Percentiles rank a stretch among this genome's conserved stretches.
Evolutionary conservation across 2,888 invertebrate genomes (phyloP).

Genomic region (Ctena decussata): DNA sequence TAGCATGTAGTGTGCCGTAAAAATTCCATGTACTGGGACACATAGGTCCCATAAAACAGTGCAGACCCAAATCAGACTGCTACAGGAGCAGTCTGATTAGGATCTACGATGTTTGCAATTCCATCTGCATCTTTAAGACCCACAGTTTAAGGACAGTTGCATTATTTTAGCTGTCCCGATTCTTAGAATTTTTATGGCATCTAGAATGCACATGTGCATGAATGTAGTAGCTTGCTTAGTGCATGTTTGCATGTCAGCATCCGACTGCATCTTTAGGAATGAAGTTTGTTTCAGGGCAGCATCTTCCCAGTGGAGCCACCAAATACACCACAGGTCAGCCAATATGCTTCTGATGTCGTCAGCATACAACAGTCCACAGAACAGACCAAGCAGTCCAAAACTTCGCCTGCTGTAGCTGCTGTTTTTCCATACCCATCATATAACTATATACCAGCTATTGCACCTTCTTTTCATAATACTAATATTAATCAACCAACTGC

Average conservation of each 20-base stretch:
- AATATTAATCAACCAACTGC: background rate
- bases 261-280: slow-evolving; percentile 66
- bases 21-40: no score
- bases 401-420: slow-evolving; percentile 35
- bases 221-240: no score
- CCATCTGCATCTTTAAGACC: no score
- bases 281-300: slow-evolving; percentile 81
- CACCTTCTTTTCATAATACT: background rate
- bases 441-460: background rate
- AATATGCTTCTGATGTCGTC: slow-evolving; percentile 57
- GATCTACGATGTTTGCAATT: no score
- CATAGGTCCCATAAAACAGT: no score
- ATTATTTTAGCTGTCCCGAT: no score
- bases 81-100: no score
- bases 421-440: slow-evolving; percentile 22
- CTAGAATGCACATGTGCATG: no score
- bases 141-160: no score
- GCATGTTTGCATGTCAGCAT: slow-evolving; percentile 5
- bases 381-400: slow-evolving; percentile 3
- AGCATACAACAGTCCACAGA: background rate
- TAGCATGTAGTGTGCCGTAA: no score
- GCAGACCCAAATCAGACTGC: no score
- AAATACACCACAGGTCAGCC: slow-evolving; percentile 53
- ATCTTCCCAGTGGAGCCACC: slow-evolving; percentile 80
- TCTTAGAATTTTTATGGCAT: no score